These are phyloP conservation scores for Hippolais icterina DNA, from an alignment of 2,113 vertebrate species.

Conservation along the genomic window DNA sequence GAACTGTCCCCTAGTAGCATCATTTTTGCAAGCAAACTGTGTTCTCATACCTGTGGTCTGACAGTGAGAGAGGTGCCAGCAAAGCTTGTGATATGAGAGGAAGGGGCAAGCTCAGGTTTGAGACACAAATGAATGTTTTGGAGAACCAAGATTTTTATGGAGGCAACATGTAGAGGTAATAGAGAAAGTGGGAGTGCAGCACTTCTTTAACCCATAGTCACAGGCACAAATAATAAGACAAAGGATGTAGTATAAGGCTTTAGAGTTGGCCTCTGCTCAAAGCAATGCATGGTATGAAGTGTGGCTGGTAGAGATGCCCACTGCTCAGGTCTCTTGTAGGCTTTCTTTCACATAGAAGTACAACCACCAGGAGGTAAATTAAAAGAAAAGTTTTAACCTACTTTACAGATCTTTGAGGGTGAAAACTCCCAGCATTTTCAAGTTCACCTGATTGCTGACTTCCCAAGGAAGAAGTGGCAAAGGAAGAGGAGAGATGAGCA, in stretches of 20 bases:
- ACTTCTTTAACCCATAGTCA: not conserved
- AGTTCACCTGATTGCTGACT: not conserved
- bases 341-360: not conserved
- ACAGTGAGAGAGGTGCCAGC: not conserved
- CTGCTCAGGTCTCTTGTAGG: not conserved
- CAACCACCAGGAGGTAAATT: not conserved
- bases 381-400: not conserved
- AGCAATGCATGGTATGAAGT: not conserved
- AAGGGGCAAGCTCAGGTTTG: not conserved
- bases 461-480: not conserved
- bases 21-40: not conserved
- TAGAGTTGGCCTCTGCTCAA: not conserved
- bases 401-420: not conserved
- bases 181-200: not conserved
- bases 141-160: not conserved
- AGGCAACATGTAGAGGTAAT: not conserved
- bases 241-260: not conserved
- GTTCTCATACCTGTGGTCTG: not conserved
- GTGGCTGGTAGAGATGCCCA: not conserved
- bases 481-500: not conserved
- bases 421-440: not conserved
- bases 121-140: not conserved
- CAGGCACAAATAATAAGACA: not conserved
- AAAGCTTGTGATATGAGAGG: not conserved
- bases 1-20: not conserved